phyloP scores from a whole-genome alignment of 1,140 invertebrate species.

The Polypedilum pembai region DNA sequence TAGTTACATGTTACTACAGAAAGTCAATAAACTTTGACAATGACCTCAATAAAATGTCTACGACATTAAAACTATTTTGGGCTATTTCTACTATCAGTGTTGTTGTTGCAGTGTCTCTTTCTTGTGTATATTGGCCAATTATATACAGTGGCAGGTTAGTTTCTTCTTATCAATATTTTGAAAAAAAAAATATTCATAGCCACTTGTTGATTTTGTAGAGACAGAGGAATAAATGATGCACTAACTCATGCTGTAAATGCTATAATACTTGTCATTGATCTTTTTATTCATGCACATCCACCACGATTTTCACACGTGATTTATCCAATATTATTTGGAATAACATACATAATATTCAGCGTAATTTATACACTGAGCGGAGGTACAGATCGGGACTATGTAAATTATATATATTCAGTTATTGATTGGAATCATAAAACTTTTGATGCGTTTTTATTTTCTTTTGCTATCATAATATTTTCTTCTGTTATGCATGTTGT shows the following conservation, averaged over 20 bases:
- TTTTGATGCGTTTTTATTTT: neutral
- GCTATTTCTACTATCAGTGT: neutral
- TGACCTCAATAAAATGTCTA: neutral
- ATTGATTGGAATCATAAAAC: neutral
- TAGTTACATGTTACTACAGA: neutral
- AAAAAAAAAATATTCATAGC: neutral
- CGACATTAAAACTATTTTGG: neutral
- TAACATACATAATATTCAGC: neutral
- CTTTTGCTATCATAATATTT: neutral
- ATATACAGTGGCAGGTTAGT: neutral
- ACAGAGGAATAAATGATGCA: conserved; percentile 8
- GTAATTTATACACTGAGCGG: neutral
- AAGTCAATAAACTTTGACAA: neutral
- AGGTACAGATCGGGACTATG: neutral
- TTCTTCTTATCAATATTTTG: neutral
- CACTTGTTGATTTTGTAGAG: neutral
- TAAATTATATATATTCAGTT: neutral
- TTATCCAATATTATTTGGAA: neutral
- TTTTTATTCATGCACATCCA: neutral
- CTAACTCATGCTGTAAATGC: conserved; percentile 19
- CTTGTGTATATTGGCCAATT: neutral
- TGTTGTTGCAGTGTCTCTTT: neutral
- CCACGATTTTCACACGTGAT: neutral
- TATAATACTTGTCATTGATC: neutral
- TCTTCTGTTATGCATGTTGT: neutral